Evolutionary conservation across 1,140 invertebrate genomes (phyloP), one percentile per base, ranked within the genome.

Genomic region (Vanessa atalanta): DNA sequence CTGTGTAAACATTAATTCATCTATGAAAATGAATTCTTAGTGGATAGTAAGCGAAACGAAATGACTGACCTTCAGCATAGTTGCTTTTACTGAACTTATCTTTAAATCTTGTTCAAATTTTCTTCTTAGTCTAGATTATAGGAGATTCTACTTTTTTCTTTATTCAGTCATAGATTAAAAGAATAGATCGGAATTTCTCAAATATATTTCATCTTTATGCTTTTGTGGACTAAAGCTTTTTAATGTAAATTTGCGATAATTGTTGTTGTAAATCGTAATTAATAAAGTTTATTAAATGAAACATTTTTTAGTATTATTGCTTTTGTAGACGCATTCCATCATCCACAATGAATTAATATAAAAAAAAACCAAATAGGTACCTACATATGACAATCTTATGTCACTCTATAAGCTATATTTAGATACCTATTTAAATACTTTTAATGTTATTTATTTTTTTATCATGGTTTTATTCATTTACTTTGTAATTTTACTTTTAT

Each of bases 191-290:
- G 55, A 57, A n/a, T 60, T 48, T 61, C n/a, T 48, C 31, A 55
- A 65, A 65, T 72, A 51, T 66, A 60, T 65, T 51, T 72, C 37
- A 26, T 68, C 65, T 60, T n/a, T 51, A 66, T 23, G 73, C 73
- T 69, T 66, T 72, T 71, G 72, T 77, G 48, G 68, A 68, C 71
- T 77, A 26, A 57, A 60, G 55, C 55, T 60, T 60, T 31, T 75
- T 57, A 53, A 61, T 75, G 73, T 78, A 75, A 50, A 73, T 73
- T 75, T 65, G 73, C 71, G 53, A 70, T 72, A 69, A 68, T 70
- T 73, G 55, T 73, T 67, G 65, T 31, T 70, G 68, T 70, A 70
- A 70, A 61, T 61, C 51, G 26, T 68, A 57, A 55, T 70, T 50
- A 70, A 70, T 70, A 70, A 61, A 70, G 43, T 48, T 61, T 48